Percentiles rank a stretch among this genome's conserved stretches.
These are phyloP conservation scores for Felis chaus DNA, from an alignment of 2,113 vertebrate species.

Conservation along the genomic window DNA sequence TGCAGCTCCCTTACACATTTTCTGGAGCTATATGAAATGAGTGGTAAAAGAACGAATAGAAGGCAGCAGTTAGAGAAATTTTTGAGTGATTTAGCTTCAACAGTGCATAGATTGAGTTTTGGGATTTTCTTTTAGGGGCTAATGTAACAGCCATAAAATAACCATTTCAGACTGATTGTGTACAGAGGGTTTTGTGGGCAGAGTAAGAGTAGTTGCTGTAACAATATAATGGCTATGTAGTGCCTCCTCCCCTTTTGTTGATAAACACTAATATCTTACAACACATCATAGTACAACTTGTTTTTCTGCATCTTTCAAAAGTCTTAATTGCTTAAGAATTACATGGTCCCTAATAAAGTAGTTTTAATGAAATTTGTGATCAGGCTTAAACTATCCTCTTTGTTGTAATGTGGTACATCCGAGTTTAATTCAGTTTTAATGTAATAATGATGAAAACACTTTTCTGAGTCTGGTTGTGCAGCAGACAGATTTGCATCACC, in stretches of 20 bases:
- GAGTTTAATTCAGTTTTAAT: conserved; percentile 80
- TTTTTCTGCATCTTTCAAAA: conserved; percentile 79
- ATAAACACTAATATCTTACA: conserved; percentile 79
- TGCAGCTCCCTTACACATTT: conserved; percentile 71
- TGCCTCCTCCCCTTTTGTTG: conserved; percentile 66
- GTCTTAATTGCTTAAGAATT: conserved; percentile 73
- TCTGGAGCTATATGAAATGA: conserved; percentile 61
- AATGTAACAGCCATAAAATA: not conserved
- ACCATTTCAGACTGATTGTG: conserved; percentile 40
- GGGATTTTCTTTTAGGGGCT: conserved; percentile 62
- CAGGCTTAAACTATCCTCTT: conserved; percentile 69
- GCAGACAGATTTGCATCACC: conserved; percentile 69
- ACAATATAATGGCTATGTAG: conserved; percentile 75
- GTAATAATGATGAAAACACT: conserved; percentile 74
- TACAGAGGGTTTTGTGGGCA: conserved; percentile 17
- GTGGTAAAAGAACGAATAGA: conserved; percentile 38
- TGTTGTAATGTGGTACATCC: conserved; percentile 75
- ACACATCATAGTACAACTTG: conserved; percentile 78
- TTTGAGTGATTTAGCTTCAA: conserved; percentile 49
- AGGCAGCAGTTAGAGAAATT: conserved; percentile 42
- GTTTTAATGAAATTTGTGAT: conserved; percentile 78
- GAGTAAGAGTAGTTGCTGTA: conserved; percentile 74
- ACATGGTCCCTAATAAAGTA: conserved; percentile 65
- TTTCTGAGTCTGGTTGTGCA: conserved; percentile 75
- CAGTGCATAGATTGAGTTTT: conserved; percentile 54